Evolutionary conservation across 2,113 vertebrate genomes (phyloP).

Genomic region (Eptatretus burgeri): DNA sequence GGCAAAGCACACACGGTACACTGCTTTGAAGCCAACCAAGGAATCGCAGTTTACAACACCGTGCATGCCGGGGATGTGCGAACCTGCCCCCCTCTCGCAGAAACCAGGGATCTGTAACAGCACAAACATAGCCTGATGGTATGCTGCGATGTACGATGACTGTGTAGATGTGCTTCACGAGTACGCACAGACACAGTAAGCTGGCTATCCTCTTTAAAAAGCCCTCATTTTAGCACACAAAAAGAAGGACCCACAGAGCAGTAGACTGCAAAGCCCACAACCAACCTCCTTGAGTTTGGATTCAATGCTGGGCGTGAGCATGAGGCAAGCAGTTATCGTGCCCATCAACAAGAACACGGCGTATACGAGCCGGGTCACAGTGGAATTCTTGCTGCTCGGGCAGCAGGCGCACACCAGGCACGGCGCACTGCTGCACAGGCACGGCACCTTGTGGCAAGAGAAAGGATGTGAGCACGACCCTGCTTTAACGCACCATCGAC

Average conservation of each 20-base stretch:
- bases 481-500: not conserved
- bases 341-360: constrained; percentile 68
- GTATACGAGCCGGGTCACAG: constrained; percentile 67
- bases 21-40: constrained; percentile 79
- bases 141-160: too few relatives aligned
- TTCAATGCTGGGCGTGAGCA: constrained; percentile 94
- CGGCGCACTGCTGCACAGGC: constrained; percentile 73
- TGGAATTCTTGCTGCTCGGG: constrained; percentile 83
- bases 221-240: not conserved
- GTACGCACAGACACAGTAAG: too few relatives aligned
- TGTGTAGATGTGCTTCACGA: too few relatives aligned
- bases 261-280: not conserved
- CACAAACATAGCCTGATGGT: not conserved
- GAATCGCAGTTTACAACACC: constrained; percentile 64
- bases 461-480: not conserved
- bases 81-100: constrained; percentile 49
- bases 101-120: constrained; percentile 68
- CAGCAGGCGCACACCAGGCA: constrained; percentile 85
- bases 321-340: constrained; percentile 54
- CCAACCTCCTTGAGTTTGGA: constrained; percentile 75
- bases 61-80: constrained; percentile 29
- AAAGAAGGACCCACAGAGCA: not conserved
- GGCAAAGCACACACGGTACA: constrained; percentile 78
- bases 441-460: constrained; percentile 34
- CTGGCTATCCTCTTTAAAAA: too few relatives aligned